These are phyloP conservation scores for Heliothis peltigera DNA, from an alignment of 2,888 invertebrate species.

Conservation along the genomic window DNA sequence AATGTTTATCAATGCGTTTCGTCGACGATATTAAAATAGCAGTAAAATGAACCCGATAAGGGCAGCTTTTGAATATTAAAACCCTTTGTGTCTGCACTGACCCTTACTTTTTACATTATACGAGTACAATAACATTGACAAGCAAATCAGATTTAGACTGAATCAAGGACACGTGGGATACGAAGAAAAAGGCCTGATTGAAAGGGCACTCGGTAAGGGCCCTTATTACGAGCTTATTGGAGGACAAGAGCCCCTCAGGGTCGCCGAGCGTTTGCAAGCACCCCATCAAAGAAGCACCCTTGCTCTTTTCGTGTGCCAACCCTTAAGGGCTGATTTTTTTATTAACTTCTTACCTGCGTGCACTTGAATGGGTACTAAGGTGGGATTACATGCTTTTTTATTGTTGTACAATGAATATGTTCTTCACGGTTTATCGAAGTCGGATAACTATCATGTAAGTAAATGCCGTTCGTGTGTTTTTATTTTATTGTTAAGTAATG, in stretches of 20 bases:
- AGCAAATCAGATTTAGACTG: conserved; percentile 82
- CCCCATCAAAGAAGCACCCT: conserved; percentile 82
- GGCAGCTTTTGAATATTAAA: conserved; percentile 77
- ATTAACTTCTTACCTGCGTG: conserved; percentile 75
- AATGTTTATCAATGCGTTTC: conserved; percentile 79
- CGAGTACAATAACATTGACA: conserved; percentile 80
- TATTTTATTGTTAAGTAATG: conserved; percentile 16
- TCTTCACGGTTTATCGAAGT: conserved; percentile 60
- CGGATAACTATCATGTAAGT: conserved; percentile 40
- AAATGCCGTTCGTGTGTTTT: conserved; percentile 28
- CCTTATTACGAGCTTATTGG: conserved; percentile 87
- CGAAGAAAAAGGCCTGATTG: conserved; percentile 82
- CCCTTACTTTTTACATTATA: conserved; percentile 79
- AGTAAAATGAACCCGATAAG: conserved; percentile 77
- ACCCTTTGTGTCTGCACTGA: conserved; percentile 75
- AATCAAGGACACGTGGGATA: conserved; percentile 87
- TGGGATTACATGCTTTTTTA: conserved; percentile 69
- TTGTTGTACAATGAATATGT: conserved; percentile 61
- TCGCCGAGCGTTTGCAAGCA: conserved; percentile 70
- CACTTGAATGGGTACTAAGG: conserved; percentile 60
- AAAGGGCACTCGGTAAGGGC: conserved; percentile 78
- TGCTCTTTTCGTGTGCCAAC: conserved; percentile 86
- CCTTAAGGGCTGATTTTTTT: conserved; percentile 75
- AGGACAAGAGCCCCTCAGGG: conserved; percentile 79
- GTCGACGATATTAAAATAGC: conserved; percentile 78